phyloP scores from a whole-genome alignment of 2,888 invertebrate genomes.

The Dynastes tityus region DNA sequence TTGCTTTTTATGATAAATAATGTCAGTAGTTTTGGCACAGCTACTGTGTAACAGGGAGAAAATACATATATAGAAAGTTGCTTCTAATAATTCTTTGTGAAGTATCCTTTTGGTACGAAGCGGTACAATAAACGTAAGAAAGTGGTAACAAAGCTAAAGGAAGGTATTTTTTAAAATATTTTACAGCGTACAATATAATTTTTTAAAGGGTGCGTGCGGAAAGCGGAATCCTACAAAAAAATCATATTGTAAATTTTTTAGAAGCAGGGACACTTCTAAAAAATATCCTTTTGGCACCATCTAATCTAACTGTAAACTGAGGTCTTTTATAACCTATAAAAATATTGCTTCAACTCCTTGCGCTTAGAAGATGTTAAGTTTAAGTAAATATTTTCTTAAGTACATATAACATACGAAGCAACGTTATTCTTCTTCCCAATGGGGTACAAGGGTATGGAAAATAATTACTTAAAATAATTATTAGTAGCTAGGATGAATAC shows the following conservation, averaged over 20 bases:
- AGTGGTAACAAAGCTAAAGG: slow-evolving; percentile 22
- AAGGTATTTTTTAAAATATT: slow-evolving; percentile 19
- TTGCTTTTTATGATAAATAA: background rate
- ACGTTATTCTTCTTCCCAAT: too few relatives aligned
- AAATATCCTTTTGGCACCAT: too few relatives aligned
- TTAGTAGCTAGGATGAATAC: too few relatives aligned
- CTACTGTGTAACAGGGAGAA: background rate
- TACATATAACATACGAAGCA: too few relatives aligned
- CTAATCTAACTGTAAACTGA: background rate
- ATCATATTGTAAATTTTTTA: slow-evolving; percentile 20
- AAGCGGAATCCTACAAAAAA: slow-evolving; percentile 25
- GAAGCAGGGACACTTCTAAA: background rate
- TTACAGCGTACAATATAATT: slow-evolving; percentile 30
- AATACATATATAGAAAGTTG: background rate
- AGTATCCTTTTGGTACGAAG: slow-evolving; percentile 4
- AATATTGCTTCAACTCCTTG: background rate
- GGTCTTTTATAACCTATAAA: slow-evolving; percentile 3
- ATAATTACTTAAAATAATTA: too few relatives aligned
- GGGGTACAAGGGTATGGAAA: too few relatives aligned
- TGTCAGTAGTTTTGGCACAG: background rate
- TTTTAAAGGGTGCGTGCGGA: slow-evolving; percentile 27
- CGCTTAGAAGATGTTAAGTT: background rate
- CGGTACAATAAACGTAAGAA: slow-evolving; percentile 23
- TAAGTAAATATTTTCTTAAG: background rate
- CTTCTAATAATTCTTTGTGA: background rate